Evolutionary conservation across 2,797 vertebrate genomes (phyloP), one percentile per base, ranked within the genome.

Genomic region (Mus spretus): DNA sequence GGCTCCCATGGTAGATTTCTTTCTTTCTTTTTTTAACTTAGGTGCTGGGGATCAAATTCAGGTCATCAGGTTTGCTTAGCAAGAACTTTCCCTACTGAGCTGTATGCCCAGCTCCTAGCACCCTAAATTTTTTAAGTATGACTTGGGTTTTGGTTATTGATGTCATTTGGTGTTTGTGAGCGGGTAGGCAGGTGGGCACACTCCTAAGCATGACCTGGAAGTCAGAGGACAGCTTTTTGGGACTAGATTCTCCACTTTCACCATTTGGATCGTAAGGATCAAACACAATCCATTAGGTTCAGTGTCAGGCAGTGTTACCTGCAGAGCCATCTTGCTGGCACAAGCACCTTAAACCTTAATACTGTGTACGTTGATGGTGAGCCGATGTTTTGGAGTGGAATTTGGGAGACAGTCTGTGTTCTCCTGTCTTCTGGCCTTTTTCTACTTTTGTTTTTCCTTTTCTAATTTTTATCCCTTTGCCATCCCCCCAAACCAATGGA

Each of bases 321-420:
- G 24, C 22, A 28, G 57, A 83, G n/a, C n/a, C n/a, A 59, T 59
- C 12, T 82, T 61, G 80, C 55, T 40, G 55, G 22, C 13, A 37
- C 13, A 17, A 47, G 82, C 63, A 22, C 83, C 6, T 61, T 47
- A 10, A 8, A 3, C 82, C 67, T 85, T 86, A 55, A 55, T 31
- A 24, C 0, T 61, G 11, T 63, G 9, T 10, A 0, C 0, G 0
- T 22, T 22, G 5, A 22, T 90, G 78, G 31, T 88, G 82, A 19
- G 34, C 3, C 1, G 40, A 4, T 13, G 5, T 67, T 61, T 84
- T n/a, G 59, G n/a, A 24, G 19, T 13, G n/a, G 12, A 80, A 37
- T 72, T 78, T 72, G 78, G 47, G 19, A 31, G 44, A 7, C 26
- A 22, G 24, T 87, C 15, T 15, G 34, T 20, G 47, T 61, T 13